Evolutionary conservation across 1,140 invertebrate species (phyloP).

Genomic region (Temnothorax nylanderi): DNA sequence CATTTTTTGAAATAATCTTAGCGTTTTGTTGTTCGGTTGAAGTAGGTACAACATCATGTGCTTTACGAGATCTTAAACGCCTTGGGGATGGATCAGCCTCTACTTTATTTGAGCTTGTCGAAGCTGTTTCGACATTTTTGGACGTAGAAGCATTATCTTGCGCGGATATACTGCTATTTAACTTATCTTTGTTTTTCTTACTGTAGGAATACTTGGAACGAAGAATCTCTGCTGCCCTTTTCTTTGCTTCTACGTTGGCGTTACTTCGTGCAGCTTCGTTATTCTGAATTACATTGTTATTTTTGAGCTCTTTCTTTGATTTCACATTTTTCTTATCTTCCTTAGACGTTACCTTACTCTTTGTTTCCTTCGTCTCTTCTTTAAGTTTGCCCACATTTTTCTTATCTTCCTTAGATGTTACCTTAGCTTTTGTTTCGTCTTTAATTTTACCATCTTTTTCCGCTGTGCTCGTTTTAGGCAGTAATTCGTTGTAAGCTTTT

Average conservation of each 20-base stretch:
- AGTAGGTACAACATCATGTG: background rate
- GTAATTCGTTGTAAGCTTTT: conserved; percentile 72
- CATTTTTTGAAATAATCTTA: background rate
- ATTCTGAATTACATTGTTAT: conserved; percentile 72
- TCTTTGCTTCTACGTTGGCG: conserved; percentile 76
- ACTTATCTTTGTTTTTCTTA: conserved; percentile 35
- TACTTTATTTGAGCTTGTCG: conserved; percentile 8
- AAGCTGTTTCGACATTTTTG: background rate
- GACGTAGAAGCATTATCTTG: conserved; percentile 15
- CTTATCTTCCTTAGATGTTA: conserved; percentile 41
- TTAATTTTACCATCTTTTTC: conserved; percentile 87
- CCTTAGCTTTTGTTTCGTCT: conserved; percentile 82
- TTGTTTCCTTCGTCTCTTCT: conserved; percentile 77
- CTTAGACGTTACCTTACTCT: conserved; percentile 81
- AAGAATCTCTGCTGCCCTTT: conserved; percentile 73
- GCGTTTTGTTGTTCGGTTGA: background rate
- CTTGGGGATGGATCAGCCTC: conserved; percentile 15
- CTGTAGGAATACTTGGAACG: conserved; percentile 39
- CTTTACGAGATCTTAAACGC: conserved; percentile 57
- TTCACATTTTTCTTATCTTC: conserved; percentile 65
- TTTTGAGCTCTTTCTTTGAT: conserved; percentile 37
- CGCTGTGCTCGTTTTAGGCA: conserved; percentile 87
- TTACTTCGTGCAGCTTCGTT: conserved; percentile 69
- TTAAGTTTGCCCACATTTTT: conserved; percentile 83
- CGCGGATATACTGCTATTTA: background rate